phyloP scores from a whole-genome alignment of 2,888 invertebrate species.

The Macroteleia sp. region DNA sequence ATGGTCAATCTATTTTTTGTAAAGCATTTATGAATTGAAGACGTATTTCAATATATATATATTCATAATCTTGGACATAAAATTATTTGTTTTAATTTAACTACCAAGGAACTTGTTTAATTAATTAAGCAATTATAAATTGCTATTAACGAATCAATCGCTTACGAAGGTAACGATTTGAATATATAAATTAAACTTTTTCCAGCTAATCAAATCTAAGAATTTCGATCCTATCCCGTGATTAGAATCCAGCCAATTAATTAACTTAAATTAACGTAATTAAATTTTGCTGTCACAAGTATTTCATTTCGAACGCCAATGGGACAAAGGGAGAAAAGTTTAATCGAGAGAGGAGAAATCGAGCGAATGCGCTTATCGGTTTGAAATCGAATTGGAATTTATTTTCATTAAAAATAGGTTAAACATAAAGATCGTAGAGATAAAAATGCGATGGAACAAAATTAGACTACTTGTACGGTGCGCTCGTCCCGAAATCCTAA shows the following conservation, averaged over 20 bases:
- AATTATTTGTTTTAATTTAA: too few relatives aligned
- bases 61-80: too few relatives aligned
- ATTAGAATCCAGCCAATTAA: slow-evolving; percentile 15
- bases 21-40: too few relatives aligned
- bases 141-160: too few relatives aligned
- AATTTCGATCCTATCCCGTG: slow-evolving; percentile 3
- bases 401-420: slow-evolving; percentile 14
- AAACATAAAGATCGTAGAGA: slow-evolving; percentile 18
- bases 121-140: too few relatives aligned
- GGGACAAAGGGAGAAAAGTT: background rate
- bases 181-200: background rate
- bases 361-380: slow-evolving; percentile 1
- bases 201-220: background rate
- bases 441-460: slow-evolving; percentile 20
- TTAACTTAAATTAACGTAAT: slow-evolving; percentile 27
- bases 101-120: too few relatives aligned
- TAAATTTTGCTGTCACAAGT: slow-evolving; percentile 12
- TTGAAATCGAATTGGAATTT: slow-evolving; percentile 7
- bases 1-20: too few relatives aligned
- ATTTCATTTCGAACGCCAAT: slow-evolving; percentile 6
- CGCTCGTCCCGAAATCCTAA: too few relatives aligned
- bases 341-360: background rate
- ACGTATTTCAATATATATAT: too few relatives aligned
- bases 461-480: slow-evolving; percentile 2
- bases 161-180: background rate